These are phyloP conservation scores for Ceratotherium simum DNA, from an alignment of 2,113 vertebrate species.

Conservation along the genomic window DNA sequence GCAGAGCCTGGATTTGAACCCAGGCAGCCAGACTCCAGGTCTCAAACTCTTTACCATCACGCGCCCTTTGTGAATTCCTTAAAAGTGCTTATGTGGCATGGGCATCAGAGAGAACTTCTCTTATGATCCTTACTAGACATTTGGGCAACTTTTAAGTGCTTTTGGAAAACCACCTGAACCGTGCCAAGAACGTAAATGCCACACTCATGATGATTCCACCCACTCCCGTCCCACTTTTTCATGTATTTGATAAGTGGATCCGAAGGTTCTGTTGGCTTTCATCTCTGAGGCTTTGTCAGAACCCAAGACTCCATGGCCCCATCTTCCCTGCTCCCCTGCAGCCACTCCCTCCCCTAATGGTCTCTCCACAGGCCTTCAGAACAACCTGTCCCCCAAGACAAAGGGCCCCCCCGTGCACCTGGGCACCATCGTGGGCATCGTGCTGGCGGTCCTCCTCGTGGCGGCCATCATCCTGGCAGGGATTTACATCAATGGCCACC, in stretches of 20 bases:
- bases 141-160: background rate
- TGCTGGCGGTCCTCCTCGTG: constrained; percentile 91
- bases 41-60: background rate
- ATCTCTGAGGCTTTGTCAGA: background rate
- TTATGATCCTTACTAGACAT: background rate
- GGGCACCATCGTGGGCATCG: constrained; percentile 93
- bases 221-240: background rate
- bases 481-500: constrained; percentile 94
- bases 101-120: background rate
- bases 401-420: constrained; percentile 87
- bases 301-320: background rate
- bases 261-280: background rate
- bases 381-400: constrained; percentile 74
- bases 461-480: constrained; percentile 91
- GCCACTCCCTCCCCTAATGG: background rate
- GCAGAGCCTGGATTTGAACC: background rate
- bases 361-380: constrained; percentile 77
- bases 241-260: background rate
- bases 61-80: background rate
- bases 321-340: background rate
- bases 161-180: background rate
- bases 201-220: background rate
- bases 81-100: background rate
- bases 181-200: background rate
- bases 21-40: background rate